Conservation (phyloP, 2,888 invertebrate genomes). For the Salpingus planirostris region DNA sequence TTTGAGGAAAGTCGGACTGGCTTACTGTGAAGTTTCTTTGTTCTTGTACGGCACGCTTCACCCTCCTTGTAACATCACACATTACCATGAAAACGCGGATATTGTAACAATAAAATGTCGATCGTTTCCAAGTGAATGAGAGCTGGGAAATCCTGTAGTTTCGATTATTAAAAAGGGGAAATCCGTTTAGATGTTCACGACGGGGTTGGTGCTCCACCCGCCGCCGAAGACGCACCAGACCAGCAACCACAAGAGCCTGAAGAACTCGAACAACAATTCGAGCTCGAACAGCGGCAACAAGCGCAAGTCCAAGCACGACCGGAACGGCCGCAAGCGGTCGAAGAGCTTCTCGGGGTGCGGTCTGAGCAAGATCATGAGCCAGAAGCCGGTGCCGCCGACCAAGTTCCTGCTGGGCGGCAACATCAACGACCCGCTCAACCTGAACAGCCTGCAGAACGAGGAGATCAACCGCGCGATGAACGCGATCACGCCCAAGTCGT, state of each 20-base stretch:
- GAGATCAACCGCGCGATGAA: constrained; percentile 67
- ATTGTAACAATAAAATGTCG: no score
- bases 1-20: no score
- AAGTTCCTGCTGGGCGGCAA: constrained; percentile 92
- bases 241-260: constrained; percentile 15
- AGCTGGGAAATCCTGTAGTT: no score
- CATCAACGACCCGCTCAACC: constrained; percentile 88
- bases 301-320: constrained; percentile 36
- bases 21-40: no score
- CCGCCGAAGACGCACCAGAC: constrained; percentile 29
- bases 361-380: constrained; percentile 38
- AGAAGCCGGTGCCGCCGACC: constrained; percentile 78
- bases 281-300: constrained; percentile 22
- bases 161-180: no score
- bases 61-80: no score
- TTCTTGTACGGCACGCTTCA: no score
- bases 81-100: no score
- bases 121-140: no score
- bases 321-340: constrained; percentile 55
- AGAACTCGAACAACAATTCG: constrained; percentile 15
- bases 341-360: constrained; percentile 55
- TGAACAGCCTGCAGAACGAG: constrained; percentile 76
- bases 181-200: no score
- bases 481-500: constrained; percentile 86
- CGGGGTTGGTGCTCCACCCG: constrained; percentile 38